Base-by-base conservation (phyloP, 2,113 vertebrate genomes). In the Daubentonia madagascariensis region DNA sequence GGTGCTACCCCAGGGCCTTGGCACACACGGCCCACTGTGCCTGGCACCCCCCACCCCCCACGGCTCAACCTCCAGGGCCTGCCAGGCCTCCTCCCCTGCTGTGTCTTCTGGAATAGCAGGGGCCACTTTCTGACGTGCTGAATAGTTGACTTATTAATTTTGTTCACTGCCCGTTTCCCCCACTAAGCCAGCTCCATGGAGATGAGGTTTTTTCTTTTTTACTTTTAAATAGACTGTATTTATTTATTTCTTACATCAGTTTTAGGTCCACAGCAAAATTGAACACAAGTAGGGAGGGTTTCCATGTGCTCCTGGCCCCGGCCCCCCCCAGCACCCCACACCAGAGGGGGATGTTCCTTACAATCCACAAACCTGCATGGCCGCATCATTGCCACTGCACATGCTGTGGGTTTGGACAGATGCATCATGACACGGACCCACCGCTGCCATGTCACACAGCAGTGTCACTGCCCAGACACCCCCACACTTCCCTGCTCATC, bases 271-370 rank as follows among this genome's bases (percentile, higher is more conserved):
- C 67, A 91, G 40, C 37, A 57, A 57, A 91, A 57, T 35, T 23
- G 18, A 79, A 6, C 40, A 28, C 9, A 40, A 43, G 18, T 45
- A 25, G 30, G 32, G 37, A 68, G 67, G 32, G 45, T 43, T 70
- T 11, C 25, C 18, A 11, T 59, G 20, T 8, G 14, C 32, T 23
- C 23, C 67, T 0, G 4, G 17, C n/a, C 35, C 35, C 65, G 4
- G 65, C 3, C 35, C 8, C 67, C 52, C 52, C n/a, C n/a, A n/a
- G n/a, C n/a, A n/a, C n/a, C n/a, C n/a, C n/a, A n/a, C 32, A 7
- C 3, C 32, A 4, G 40, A 3, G 4, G 12, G 2, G 32, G 11
- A 6, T 23, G 0, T 48, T 28, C 8, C 22, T 54, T 0, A n/a
- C 22, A 9, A 43, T 7, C 0, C 11, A 16, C 10, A 22, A 23